phyloP scores from a whole-genome alignment of 2,113 vertebrate species.

The Crypturellus undulatus region DNA sequence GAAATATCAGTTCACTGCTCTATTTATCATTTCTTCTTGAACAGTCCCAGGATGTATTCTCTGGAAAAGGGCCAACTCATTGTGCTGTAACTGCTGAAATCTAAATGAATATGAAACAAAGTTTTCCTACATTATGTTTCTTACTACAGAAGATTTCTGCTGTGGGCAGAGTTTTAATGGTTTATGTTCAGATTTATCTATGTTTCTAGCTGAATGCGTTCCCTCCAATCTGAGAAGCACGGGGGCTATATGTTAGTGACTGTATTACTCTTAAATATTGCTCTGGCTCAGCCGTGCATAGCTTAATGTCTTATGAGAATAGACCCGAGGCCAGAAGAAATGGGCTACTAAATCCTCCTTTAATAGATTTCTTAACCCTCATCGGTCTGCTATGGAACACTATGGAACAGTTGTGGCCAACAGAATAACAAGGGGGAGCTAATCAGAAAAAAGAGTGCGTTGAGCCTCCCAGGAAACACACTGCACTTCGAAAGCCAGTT shows the following conservation, averaged over 20 bases:
- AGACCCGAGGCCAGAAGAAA: neutral
- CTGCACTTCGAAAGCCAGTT: neutral
- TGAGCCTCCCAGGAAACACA: neutral
- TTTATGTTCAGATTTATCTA: neutral
- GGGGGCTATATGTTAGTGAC: neutral
- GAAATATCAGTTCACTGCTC: slow-evolving; percentile 27
- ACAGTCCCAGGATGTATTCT: neutral
- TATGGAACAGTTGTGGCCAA: neutral
- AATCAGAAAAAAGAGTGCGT: neutral
- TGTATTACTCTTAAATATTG: neutral
- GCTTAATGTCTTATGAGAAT: neutral
- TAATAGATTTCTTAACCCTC: neutral
- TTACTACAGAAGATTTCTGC: neutral
- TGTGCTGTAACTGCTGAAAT: neutral
- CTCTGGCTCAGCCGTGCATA: neutral
- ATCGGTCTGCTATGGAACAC: neutral
- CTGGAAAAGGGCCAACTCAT: neutral
- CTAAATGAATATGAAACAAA: neutral
- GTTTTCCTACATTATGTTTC: neutral
- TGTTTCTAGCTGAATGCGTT: neutral
- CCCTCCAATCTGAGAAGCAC: neutral
- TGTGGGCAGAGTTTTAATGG: neutral
- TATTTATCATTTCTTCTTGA: neutral
- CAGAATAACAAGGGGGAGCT: neutral
- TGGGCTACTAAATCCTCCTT: neutral